Percentiles rank a stretch among this genome's conserved stretches.
phyloP scores from a whole-genome alignment of 2,797 vertebrate species.

The Macropus fuliginosus region DNA sequence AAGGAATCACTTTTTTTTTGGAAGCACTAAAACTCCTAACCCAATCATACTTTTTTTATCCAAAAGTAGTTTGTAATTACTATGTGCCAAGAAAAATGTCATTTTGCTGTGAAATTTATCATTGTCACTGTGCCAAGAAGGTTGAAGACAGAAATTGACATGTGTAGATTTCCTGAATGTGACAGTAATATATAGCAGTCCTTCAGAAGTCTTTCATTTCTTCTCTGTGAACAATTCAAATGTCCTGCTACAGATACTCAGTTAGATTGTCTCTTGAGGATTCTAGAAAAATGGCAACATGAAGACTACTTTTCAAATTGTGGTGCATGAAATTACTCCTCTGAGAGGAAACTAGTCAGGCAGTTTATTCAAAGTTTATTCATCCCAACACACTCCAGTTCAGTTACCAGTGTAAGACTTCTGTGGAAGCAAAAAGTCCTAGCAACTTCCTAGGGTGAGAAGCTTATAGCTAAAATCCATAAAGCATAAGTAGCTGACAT shows the following conservation, averaged over 20 bases:
- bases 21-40: constrained; percentile 2
- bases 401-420: not conserved
- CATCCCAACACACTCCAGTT: not conserved
- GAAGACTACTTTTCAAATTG: constrained; percentile 37
- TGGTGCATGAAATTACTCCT: constrained; percentile 35
- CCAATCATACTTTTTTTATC: constrained; percentile 16
- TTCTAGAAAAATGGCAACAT: constrained; percentile 39
- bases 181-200: constrained; percentile 38
- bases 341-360: constrained; percentile 39
- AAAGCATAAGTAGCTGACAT: not conserved
- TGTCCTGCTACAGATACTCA: not conserved
- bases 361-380: constrained; percentile 23
- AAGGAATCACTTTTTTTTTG: constrained; percentile 29
- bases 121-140: constrained; percentile 54
- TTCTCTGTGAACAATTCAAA: constrained; percentile 56
- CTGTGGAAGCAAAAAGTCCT: not conserved
- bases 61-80: constrained; percentile 52
- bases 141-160: constrained; percentile 26
- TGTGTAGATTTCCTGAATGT: constrained; percentile 18
- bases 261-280: constrained; percentile 29
- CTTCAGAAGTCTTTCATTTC: constrained; percentile 58
- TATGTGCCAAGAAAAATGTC: constrained; percentile 52
- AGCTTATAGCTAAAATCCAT: not conserved
- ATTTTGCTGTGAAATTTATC: constrained; percentile 56
- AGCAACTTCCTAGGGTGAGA: not conserved